A percentile compares a stretch with the other conserved stretches of the same genome.
These are phyloP conservation scores for Halictus quadricinctus DNA, from an alignment of 2,888 invertebrate genomes.

Conservation along the genomic window DNA sequence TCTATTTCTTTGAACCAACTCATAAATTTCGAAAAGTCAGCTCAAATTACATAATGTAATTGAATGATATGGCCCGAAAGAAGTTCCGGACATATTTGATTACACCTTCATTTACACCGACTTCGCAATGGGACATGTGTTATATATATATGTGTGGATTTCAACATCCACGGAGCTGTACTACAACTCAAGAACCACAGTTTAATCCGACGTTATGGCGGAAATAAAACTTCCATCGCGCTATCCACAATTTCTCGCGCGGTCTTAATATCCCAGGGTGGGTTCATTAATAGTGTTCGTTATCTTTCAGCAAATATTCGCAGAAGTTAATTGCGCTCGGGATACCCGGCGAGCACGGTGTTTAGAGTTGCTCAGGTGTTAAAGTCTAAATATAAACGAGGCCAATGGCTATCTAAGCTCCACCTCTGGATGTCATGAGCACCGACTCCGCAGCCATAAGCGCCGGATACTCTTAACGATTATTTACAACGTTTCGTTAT, in stretches of 20 bases:
- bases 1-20: too few relatives aligned
- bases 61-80: not conserved
- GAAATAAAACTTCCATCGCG: not conserved
- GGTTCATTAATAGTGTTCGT: not conserved
- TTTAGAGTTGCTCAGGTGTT: not conserved
- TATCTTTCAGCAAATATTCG: not conserved
- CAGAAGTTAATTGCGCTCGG: not conserved
- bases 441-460: not conserved
- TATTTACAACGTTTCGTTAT: constrained; percentile 41
- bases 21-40: too few relatives aligned
- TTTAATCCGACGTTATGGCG: not conserved
- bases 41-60: too few relatives aligned
- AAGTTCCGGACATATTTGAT: not conserved
- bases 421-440: not conserved
- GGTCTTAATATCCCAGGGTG: not conserved
- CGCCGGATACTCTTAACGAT: constrained; percentile 13
- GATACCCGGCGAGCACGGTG: not conserved
- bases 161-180: not conserved
- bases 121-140: not conserved
- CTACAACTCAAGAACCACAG: not conserved
- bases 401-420: not conserved
- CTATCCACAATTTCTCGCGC: not conserved
- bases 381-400: constrained; percentile 7
- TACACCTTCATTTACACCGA: not conserved
- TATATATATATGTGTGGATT: not conserved